Evolutionary conservation across 2,113 vertebrate species (phyloP).

Genomic region (Cervus canadensis): DNA sequence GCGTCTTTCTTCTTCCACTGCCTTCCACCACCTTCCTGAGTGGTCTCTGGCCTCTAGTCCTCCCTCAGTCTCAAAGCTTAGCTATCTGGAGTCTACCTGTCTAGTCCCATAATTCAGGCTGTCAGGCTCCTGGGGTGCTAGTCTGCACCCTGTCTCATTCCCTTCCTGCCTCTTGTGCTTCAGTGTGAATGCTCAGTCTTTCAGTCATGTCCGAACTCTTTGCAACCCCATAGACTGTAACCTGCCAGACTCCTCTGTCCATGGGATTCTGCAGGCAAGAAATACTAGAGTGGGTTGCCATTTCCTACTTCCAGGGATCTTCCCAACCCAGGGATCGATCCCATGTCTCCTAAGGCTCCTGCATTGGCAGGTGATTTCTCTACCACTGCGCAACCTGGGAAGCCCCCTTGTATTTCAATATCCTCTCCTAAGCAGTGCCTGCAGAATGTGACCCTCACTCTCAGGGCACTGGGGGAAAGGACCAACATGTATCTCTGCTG

Average conservation of each 20-base stretch:
- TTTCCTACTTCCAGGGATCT: background rate
- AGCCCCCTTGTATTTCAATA: background rate
- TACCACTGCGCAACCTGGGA: background rate
- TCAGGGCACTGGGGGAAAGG: background rate
- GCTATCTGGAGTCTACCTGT: no score
- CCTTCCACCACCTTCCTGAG: background rate
- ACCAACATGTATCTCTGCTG: background rate
- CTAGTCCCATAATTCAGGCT: background rate
- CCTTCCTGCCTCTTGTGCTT: background rate
- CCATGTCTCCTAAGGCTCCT: background rate
- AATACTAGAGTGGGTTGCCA: background rate
- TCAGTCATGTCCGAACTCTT: background rate
- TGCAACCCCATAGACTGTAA: background rate
- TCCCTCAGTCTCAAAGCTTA: background rate
- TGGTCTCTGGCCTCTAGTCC: background rate
- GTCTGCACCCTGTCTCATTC: background rate
- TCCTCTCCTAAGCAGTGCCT: background rate
- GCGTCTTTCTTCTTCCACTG: background rate
- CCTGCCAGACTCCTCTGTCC: background rate
- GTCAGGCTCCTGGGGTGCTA: background rate
- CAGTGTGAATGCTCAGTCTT: background rate
- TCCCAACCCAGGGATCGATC: background rate
- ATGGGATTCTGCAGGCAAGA: background rate
- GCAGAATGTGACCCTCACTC: background rate
- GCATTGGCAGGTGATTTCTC: background rate